These are phyloP conservation scores for Agonopterix alstromeriana DNA, from an alignment of 2,888 invertebrate species.

Conservation along the genomic window DNA sequence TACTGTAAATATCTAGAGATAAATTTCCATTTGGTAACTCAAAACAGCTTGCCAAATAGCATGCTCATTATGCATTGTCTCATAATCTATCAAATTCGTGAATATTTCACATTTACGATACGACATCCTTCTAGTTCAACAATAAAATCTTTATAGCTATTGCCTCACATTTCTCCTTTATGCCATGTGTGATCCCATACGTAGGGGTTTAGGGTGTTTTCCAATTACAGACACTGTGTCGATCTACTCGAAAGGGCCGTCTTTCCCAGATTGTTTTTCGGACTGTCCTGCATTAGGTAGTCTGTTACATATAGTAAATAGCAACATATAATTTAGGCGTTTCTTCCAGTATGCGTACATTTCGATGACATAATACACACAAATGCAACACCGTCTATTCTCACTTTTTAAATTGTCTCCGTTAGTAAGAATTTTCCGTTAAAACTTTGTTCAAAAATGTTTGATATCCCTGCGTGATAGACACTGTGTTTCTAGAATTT, in stretches of 20 bases:
- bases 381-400: too few species aligned
- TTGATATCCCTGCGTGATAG: not conserved
- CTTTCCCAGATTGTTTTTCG: too few species aligned
- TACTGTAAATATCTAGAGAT: conserved; percentile 2
- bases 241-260: too few species aligned
- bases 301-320: too few species aligned
- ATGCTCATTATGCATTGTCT: conserved; percentile 48
- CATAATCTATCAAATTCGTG: conserved; percentile 51
- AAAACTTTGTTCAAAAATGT: too few species aligned
- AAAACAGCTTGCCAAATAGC: conserved; percentile 6
- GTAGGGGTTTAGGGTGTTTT: conserved; percentile 20
- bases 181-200: conserved; percentile 34
- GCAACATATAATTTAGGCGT: too few species aligned
- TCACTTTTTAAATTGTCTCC: too few species aligned
- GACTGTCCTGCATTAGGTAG: too few species aligned
- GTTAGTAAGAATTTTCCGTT: too few species aligned
- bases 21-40: not conserved
- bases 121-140: conserved; percentile 33
- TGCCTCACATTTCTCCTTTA: conserved; percentile 50
- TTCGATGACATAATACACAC: too few species aligned
- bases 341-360: too few species aligned
- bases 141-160: conserved; percentile 65
- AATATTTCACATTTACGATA: conserved; percentile 53
- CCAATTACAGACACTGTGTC: conserved; percentile 10
- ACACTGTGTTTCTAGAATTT: conserved; percentile 2